Evolutionary conservation across 2,888 invertebrate genomes (phyloP).

Genomic region (Ectemnius cavifrons): DNA sequence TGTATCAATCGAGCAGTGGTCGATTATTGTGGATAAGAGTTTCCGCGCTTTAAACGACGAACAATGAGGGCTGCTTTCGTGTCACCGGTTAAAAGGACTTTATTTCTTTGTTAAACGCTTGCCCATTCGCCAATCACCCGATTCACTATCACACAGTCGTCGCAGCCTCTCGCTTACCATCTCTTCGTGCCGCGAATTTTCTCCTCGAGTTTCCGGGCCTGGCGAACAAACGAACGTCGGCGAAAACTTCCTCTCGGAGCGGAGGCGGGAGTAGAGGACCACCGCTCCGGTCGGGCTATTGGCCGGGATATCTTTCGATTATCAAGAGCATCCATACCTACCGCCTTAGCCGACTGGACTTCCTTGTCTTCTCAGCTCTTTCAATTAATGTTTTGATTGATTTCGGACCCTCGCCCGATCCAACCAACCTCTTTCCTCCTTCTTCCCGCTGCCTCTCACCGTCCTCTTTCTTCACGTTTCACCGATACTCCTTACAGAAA

Average conservation of each 20-base stretch:
- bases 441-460: conserved; percentile 12
- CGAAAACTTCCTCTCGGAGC: conserved; percentile 47
- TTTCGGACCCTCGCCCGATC: conserved; percentile 68
- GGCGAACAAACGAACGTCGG: conserved; percentile 36
- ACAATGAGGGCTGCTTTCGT: conserved; percentile 57
- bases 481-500: conserved; percentile 28
- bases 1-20: not conserved
- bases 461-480: conserved; percentile 26
- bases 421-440: conserved; percentile 34
- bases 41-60: conserved; percentile 45
- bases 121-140: conserved; percentile 17
- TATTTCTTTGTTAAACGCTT: conserved; percentile 45
- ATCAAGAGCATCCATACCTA: conserved; percentile 73
- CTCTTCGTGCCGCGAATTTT: conserved; percentile 58
- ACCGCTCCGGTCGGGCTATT: conserved; percentile 58
- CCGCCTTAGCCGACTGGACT: conserved; percentile 68
- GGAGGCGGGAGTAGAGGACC: conserved; percentile 27
- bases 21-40: conserved; percentile 10
- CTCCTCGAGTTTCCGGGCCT: conserved; percentile 31
- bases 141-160: conserved; percentile 32
- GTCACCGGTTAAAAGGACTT: conserved; percentile 53
- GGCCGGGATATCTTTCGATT: conserved; percentile 75
- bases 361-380: conserved; percentile 77
- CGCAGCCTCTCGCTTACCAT: conserved; percentile 9
- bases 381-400: conserved; percentile 79